Percentiles rank a stretch among this genome's conserved stretches.
Evolutionary conservation across 2,797 vertebrate genomes (phyloP).

Genomic region (Argya squamiceps): DNA sequence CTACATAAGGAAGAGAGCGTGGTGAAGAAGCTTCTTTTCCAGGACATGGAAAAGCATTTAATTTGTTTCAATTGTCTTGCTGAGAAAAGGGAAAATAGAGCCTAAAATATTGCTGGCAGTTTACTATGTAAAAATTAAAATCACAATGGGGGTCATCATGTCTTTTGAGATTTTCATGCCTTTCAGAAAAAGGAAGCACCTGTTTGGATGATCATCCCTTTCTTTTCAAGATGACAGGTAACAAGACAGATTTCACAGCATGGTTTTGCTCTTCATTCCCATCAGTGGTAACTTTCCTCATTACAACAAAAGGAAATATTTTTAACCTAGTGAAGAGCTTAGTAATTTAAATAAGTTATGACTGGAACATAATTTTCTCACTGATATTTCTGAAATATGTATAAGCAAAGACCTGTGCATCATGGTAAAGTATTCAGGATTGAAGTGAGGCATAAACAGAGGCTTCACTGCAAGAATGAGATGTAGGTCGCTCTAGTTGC

Average conservation of each 20-base stretch:
- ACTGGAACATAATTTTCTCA: not conserved
- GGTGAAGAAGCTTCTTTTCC: not conserved
- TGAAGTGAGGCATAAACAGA: not conserved
- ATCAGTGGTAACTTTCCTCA: not conserved
- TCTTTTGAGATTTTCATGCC: not conserved
- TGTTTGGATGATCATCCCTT: not conserved
- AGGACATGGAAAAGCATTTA: not conserved
- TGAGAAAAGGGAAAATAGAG: not conserved
- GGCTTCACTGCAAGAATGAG: not conserved
- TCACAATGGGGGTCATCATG: rapidly evolving
- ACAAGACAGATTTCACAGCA: not conserved
- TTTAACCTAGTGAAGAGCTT: not conserved
- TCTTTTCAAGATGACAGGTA: not conserved
- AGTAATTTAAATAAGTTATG: not conserved
- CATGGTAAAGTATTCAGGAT: not conserved
- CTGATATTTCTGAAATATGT: not conserved
- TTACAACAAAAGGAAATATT: not conserved
- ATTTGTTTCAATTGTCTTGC: not conserved
- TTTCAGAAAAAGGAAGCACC: not conserved
- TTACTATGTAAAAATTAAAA: not conserved
- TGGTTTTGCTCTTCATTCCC: not conserved
- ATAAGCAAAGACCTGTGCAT: not conserved
- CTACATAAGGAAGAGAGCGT: not conserved
- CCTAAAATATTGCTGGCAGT: not conserved
- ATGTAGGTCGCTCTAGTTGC: not conserved